phyloP scores from a whole-genome alignment of 1,140 invertebrate genomes.

The Zaprionus inermis region DNA sequence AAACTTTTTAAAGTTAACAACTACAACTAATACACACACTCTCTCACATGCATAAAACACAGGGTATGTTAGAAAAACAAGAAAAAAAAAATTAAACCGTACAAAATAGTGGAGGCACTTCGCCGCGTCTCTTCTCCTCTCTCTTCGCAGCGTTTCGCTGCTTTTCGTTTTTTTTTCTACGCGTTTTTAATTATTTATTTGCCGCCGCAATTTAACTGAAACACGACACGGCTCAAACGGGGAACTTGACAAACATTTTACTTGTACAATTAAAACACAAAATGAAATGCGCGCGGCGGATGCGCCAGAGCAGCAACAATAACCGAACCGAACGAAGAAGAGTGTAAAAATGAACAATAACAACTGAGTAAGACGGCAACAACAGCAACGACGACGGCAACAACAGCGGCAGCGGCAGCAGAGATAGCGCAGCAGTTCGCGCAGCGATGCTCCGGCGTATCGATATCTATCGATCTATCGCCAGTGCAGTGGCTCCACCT shows the following conservation, averaged over 20 bases:
- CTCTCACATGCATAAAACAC: slow-evolving; percentile 4
- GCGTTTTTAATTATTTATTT: background rate
- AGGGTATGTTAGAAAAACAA: slow-evolving; percentile 17
- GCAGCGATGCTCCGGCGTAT: slow-evolving; percentile 5
- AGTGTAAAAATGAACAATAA: slow-evolving; percentile 47
- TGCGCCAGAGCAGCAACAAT: slow-evolving; percentile 12
- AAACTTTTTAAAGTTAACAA: slow-evolving; percentile 22
- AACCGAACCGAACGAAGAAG: slow-evolving; percentile 42
- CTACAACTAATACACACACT: slow-evolving; percentile 28
- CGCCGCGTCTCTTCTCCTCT: background rate
- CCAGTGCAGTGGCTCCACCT: background rate
- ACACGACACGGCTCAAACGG: background rate
- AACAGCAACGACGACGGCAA: background rate
- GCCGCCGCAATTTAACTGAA: slow-evolving; percentile 14
- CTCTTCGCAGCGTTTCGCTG: background rate
- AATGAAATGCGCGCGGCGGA: slow-evolving; percentile 24
- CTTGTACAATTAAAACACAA: slow-evolving; percentile 16
- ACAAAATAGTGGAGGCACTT: slow-evolving; percentile 2
- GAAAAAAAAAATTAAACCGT: slow-evolving; percentile 16
- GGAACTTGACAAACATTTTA: slow-evolving; percentile 29
- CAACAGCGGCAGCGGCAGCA: background rate
- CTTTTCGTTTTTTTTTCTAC: background rate
- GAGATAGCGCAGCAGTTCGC: slow-evolving; percentile 10
- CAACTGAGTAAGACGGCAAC: slow-evolving; percentile 36
- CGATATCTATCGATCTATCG: slow-evolving; percentile 23